Conservation (phyloP, 2,113 vertebrate species). For the Amblyopsis rosae region DNA sequence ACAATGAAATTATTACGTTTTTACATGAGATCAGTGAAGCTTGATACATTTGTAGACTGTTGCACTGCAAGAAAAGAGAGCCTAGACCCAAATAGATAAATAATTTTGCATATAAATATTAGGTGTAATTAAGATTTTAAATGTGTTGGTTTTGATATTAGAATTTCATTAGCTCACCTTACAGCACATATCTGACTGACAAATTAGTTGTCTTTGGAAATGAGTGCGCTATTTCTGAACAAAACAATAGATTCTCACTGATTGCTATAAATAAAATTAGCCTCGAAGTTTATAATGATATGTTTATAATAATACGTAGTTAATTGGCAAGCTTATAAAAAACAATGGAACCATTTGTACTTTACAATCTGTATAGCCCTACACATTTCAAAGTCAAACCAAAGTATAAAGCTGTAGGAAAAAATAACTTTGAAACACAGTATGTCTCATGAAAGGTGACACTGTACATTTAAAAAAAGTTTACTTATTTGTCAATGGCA, state of each 20-base stretch:
- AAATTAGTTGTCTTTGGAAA: conserved; percentile 19
- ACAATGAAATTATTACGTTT: neutral
- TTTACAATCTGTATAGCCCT: neutral
- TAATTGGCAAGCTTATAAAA: neutral
- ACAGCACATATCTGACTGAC: neutral
- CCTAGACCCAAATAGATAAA: conserved; percentile 35
- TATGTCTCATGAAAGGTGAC: neutral
- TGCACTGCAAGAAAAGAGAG: neutral
- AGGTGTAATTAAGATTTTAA: conserved; percentile 28
- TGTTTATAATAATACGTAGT: no score
- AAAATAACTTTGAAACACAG: neutral
- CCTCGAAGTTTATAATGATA: neutral
- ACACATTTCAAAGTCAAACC: neutral
- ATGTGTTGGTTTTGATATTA: conserved; percentile 35
- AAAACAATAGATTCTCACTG: neutral
- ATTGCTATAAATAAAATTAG: neutral
- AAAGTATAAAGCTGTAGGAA: no score
- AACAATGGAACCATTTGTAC: neutral
- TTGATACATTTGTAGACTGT: conserved; percentile 16
- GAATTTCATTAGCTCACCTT: conserved; percentile 26
- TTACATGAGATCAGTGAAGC: neutral
- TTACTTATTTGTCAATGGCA: neutral
- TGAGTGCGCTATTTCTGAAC: neutral
- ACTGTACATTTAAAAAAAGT: neutral
- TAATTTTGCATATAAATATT: no score